Evolutionary conservation across 2,113 vertebrate genomes (phyloP), one percentile per base, ranked within the genome.

Genomic region (Xiphophorus hellerii): DNA sequence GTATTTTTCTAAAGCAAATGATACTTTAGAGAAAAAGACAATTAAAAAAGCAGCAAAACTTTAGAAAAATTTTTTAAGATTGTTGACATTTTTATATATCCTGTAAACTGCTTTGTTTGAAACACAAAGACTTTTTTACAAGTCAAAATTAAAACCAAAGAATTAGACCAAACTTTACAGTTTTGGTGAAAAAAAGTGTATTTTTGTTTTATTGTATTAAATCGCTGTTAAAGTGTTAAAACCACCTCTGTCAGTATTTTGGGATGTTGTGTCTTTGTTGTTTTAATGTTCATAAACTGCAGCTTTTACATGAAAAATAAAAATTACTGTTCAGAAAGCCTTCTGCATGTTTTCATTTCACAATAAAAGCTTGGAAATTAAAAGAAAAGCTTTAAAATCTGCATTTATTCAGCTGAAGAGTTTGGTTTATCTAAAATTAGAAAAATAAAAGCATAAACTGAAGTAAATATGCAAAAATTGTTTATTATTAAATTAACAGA

Each of bases 241-340:
- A 67, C 29, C 68, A 73, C 66, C 64, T 7, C 35, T 5, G 69
- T 69, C 69, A 79, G 79, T 76, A 76, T 80, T 80, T 74, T 71
- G 27, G 48, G 2, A 37, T 33, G 20, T 68, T 15, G 12, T 11
- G 17, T 11, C 69, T 62, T 22, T 22, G 17, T 51, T 22, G 22
- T 54, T 54, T 22, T 28, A 37, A 1, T 20, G 42, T 70, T 9
- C 33, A 10, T 14, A 48, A 69, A 31, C 68, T 17, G 68, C 60
- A 54, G 33, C 61, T 71, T 73, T 37, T 17, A 17, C 15, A 69
- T 68, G 30, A 61, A 25, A 67, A 74, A 65, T 73, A 27, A 30
- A 54, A 65, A 25, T 20, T 27, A 33, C 25, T 39, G 29, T 54
- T 54, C 13, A 73, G 51, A 15, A 48, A 31, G 3, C 22, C 12